Conservation (phyloP, 2,797 vertebrate species). For the Morus bassanus region DNA sequence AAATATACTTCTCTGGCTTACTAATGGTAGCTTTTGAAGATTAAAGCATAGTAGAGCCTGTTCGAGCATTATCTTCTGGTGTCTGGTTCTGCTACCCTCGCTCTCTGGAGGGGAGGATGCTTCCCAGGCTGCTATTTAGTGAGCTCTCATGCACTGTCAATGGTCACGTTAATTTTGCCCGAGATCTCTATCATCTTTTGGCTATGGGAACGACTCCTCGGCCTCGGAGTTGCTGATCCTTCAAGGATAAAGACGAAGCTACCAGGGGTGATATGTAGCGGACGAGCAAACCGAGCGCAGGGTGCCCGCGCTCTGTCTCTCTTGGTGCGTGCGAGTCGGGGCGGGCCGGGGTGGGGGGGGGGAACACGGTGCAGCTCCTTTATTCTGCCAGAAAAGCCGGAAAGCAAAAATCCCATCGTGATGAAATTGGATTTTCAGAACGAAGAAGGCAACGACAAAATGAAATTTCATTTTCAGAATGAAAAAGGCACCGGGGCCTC, state of each 20-base stretch:
- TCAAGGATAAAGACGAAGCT: not conserved
- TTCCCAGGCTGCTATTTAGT: not conserved
- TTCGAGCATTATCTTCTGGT: constrained; percentile 23
- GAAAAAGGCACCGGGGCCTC: not conserved
- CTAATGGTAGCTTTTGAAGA: constrained; percentile 59
- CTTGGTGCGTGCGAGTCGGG: rapidly evolving
- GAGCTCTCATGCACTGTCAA: not conserved
- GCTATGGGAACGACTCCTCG: not conserved
- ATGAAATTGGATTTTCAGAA: not conserved
- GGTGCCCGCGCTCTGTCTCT: not conserved
- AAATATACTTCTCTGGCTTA: constrained; percentile 48
- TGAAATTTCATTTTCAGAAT: not conserved
- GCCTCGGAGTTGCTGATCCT: not conserved
- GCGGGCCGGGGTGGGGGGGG: no score
- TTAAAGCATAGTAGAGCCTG: constrained; percentile 32
- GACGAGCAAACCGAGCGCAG: rapidly evolving
- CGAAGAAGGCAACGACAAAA: not conserved
- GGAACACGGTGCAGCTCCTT: no score
- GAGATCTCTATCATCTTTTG: not conserved
- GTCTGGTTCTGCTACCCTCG: not conserved
- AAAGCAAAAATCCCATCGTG: not conserved
- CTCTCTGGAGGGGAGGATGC: constrained; percentile 1
- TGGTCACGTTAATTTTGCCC: not conserved
- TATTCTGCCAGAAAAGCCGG: not conserved
- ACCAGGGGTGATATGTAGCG: not conserved